These are phyloP conservation scores for Diploptera punctata DNA, from an alignment of 2,888 invertebrate species.

Conservation along the genomic window DNA sequence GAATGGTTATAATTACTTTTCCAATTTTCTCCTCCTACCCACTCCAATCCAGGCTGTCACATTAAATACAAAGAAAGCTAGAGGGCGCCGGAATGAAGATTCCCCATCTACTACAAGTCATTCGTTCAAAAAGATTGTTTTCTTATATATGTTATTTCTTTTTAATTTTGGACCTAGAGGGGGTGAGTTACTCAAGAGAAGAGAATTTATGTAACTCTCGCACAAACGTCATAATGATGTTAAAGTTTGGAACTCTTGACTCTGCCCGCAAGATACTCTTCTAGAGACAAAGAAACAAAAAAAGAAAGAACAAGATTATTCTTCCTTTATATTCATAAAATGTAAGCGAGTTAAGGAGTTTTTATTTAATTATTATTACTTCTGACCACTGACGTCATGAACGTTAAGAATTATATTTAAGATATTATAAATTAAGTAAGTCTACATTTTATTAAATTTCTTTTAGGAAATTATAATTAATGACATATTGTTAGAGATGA, in stretches of 20 bases:
- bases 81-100: not conserved
- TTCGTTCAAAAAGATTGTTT: not conserved
- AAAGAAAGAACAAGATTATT: too few relatives aligned
- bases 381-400: too few relatives aligned
- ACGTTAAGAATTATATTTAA: too few relatives aligned
- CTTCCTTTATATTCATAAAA: too few relatives aligned
- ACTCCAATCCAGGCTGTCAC: not conserved
- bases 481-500: too few relatives aligned
- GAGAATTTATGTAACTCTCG: not conserved
- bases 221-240: conserved; percentile 6
- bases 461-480: too few relatives aligned
- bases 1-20: conserved; percentile 38
- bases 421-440: too few relatives aligned
- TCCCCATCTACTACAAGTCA: not conserved
- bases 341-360: too few relatives aligned
- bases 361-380: too few relatives aligned
- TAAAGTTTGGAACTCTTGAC: not conserved
- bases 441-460: too few relatives aligned
- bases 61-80: conserved; percentile 12
- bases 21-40: conserved; percentile 26
- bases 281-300: too few relatives aligned
- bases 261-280: too few relatives aligned
- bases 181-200: not conserved
- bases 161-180: conserved; percentile 5
- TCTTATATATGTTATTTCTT: not conserved